phyloP scores from a whole-genome alignment of 2,113 vertebrate species.

The Psittacula cyanocephala region DNA sequence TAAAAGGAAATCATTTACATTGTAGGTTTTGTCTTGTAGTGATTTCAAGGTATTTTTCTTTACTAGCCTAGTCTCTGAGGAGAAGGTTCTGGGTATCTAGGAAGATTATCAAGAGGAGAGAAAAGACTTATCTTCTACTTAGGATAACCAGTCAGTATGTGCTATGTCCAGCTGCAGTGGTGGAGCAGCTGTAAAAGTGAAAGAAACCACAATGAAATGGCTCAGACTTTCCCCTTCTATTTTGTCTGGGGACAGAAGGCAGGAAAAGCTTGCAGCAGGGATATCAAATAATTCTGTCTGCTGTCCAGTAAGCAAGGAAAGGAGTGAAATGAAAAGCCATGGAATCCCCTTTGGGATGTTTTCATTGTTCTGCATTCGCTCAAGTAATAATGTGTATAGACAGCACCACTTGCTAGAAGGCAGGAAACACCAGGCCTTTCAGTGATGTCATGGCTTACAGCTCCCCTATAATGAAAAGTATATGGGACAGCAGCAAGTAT shows the following conservation, averaged over 20 bases:
- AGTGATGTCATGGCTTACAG: neutral
- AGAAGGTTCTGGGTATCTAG: neutral
- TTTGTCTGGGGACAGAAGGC: neutral
- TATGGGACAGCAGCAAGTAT: neutral
- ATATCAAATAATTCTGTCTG: neutral
- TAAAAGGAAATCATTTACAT: neutral
- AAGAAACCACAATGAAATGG: neutral
- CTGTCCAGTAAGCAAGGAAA: neutral
- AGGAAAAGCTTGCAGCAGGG: neutral
- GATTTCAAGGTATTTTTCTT: neutral
- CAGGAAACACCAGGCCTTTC: neutral
- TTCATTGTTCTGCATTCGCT: neutral
- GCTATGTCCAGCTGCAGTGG: neutral
- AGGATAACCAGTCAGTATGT: neutral
- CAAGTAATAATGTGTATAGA: neutral
- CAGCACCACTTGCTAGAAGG: neutral
- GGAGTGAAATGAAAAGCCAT: neutral
- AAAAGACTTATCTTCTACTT: neutral
- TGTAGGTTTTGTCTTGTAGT: neutral
- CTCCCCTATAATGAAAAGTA: neutral
- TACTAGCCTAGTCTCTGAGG: neutral
- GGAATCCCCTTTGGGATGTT: neutral
- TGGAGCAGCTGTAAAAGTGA: neutral
- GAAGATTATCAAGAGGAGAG: neutral
- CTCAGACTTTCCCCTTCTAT: neutral